Percentiles rank a stretch among this genome's conserved stretches.
Conservation (phyloP, 2,113 vertebrate genomes). For the Orthonyx spaldingii region DNA sequence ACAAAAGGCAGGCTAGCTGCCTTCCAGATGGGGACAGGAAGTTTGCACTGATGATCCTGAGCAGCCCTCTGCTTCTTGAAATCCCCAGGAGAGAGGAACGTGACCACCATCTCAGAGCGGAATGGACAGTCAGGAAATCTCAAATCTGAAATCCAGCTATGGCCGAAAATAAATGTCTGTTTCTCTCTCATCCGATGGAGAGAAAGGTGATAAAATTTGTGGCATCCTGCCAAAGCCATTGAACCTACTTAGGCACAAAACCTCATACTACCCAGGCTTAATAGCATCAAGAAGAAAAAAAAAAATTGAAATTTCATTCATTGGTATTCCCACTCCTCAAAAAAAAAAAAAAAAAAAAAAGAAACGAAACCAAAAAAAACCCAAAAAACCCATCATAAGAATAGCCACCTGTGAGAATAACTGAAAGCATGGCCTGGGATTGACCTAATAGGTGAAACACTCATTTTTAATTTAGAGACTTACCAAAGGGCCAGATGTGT, state of each 20-base stretch:
- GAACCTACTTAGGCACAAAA: not conserved
- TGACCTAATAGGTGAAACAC: not conserved
- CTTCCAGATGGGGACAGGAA: conserved; percentile 48
- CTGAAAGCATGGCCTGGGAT: not conserved
- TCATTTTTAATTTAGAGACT: not conserved
- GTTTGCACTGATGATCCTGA: not conserved
- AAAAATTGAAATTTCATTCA: not conserved
- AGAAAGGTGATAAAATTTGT: not conserved
- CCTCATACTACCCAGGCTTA: not conserved
- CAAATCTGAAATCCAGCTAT: not conserved
- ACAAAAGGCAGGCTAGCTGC: conserved; percentile 31
- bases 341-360: not conserved
- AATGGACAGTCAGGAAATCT: not conserved
- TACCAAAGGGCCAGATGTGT: not conserved
- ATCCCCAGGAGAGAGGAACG: not conserved
- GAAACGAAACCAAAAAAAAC: not conserved
- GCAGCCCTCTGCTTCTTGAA: not conserved
- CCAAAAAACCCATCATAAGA: not conserved
- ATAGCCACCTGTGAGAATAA: not conserved
- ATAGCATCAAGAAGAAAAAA: not conserved
- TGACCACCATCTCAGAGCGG: not conserved
- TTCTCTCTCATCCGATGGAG: not conserved
- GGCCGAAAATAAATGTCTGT: not conserved
- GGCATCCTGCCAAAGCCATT: not conserved
- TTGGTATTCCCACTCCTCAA: not conserved